These are phyloP conservation scores for Glossophaga mutica DNA, from an alignment of 2,797 vertebrate species.

Conservation along the genomic window DNA sequence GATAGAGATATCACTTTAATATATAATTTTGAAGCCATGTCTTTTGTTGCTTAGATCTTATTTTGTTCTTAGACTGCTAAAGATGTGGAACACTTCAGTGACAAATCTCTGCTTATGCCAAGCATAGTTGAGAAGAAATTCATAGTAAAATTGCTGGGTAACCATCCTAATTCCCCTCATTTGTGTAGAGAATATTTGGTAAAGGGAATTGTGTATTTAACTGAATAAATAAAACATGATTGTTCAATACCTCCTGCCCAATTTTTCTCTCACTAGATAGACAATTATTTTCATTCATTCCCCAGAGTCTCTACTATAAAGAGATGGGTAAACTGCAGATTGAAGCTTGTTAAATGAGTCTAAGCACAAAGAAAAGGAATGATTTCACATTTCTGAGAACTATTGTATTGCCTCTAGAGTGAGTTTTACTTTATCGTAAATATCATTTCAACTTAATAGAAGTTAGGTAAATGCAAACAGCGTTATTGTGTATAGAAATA, in stretches of 20 bases:
- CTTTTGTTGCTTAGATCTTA: neutral
- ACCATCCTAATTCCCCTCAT: neutral
- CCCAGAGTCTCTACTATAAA: conserved; percentile 28
- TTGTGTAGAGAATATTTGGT: neutral
- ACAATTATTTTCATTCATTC: conserved; percentile 47
- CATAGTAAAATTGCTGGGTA: neutral
- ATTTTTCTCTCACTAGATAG: conserved; percentile 10
- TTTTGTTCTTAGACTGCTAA: neutral
- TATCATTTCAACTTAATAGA: conserved; percentile 28
- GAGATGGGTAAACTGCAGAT: neutral
- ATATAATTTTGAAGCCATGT: neutral
- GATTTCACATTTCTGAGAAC: conserved; percentile 40
- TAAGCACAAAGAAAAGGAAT: conserved; percentile 22
- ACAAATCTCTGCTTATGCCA: neutral
- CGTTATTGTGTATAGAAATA: neutral
- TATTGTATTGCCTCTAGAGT: conserved; percentile 4
- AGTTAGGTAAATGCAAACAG: neutral
- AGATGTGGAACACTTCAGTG: neutral
- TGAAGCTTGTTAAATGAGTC: conserved; percentile 16
- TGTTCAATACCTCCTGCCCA: neutral
- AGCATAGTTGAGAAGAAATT: neutral
- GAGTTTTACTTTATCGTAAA: conserved; percentile 25
- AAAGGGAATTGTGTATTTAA: neutral
- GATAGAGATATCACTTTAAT: neutral
- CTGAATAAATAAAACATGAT: conserved; percentile 29